Percentiles rank a stretch among this genome's conserved stretches.
phyloP scores from a whole-genome alignment of 2,888 invertebrate species.

The Cryptus viduatorius region DNA sequence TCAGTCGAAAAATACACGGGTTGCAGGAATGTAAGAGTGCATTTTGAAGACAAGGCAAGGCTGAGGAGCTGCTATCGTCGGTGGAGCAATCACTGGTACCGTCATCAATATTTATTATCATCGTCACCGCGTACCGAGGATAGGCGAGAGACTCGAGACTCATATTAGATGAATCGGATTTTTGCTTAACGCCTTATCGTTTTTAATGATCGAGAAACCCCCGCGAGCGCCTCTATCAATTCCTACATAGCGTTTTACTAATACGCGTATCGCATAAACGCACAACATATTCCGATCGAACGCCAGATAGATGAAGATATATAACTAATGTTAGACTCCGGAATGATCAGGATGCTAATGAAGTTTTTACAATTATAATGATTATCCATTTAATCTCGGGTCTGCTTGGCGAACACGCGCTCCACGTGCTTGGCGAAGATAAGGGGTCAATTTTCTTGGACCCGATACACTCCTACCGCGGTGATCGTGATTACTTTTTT shows the following conservation, averaged over 20 bases:
- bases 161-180: slow-evolving; percentile 65
- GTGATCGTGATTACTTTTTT: background rate
- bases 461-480: background rate
- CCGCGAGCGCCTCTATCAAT: slow-evolving; percentile 44
- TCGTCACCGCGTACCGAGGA: slow-evolving; percentile 36
- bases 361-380: slow-evolving; percentile 51
- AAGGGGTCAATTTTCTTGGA: slow-evolving; percentile 39
- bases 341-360: slow-evolving; percentile 46
- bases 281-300: slow-evolving; percentile 49
- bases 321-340: slow-evolving; percentile 31
- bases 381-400: slow-evolving; percentile 47
- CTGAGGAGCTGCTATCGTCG: slow-evolving; percentile 14
- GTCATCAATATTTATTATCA: slow-evolving; percentile 64
- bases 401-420: slow-evolving; percentile 32
- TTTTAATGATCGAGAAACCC: slow-evolving; percentile 56
- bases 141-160: slow-evolving; percentile 24
- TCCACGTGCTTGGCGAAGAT: slow-evolving; percentile 9
- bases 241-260: slow-evolving; percentile 36
- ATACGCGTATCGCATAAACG: slow-evolving; percentile 49
- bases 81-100: slow-evolving; percentile 12
- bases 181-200: slow-evolving; percentile 59
- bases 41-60: background rate
- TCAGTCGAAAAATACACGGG: background rate
- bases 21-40: background rate
- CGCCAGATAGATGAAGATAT: slow-evolving; percentile 1